Evolutionary conservation across 1,140 invertebrate genomes (phyloP), one percentile per base, ranked within the genome.

Genomic region (Tachypleus tridentatus): DNA sequence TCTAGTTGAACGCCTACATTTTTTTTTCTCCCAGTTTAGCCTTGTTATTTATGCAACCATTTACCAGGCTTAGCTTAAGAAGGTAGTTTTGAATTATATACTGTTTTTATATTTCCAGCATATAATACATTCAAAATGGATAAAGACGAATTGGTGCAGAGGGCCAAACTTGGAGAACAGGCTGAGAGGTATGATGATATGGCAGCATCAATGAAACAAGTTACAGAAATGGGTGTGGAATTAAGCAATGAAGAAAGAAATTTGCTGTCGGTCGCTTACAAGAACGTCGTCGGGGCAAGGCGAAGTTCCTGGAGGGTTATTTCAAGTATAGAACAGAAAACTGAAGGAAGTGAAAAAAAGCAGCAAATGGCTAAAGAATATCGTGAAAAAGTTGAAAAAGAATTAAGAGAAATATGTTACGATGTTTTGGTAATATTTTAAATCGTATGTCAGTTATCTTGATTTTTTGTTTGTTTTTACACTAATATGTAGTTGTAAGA

Each of bases 351-450:
- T 65, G 96, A 98, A 82, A 87, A 93, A 79, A 98, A 98, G 83
- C 90, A 97, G 81, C 89, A 93, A 81, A 94, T 97, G 92, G 95
- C 94, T 76, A 91, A 92, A 82, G 93, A 97, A 82, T 98, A 98
- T 83, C 86, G 93, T 79, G 89, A 93, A 84, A 96, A 95, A 80
- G 93, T 99, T 71, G 97, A 98, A 83, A 92, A 94, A 78, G 97
- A 99, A 82, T 85, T 99, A 74, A 86, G 93, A 79, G 91, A 94
- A 81, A 98, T 98, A 76, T 98, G 95, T 82, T 89, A 96, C 77
- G 95, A 98, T 79, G 95, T 98, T 74, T 81, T 98, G 83, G 92
- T 96, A 82, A 87, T 29, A 29, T 29, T 29, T 29, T 29, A 29
- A 29, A 29, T 29, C 29, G 29, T 29, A 29, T 29, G 29, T 29